Evolutionary conservation across 1,140 invertebrate genomes (phyloP).

Genomic region (Danaus plexippus): DNA sequence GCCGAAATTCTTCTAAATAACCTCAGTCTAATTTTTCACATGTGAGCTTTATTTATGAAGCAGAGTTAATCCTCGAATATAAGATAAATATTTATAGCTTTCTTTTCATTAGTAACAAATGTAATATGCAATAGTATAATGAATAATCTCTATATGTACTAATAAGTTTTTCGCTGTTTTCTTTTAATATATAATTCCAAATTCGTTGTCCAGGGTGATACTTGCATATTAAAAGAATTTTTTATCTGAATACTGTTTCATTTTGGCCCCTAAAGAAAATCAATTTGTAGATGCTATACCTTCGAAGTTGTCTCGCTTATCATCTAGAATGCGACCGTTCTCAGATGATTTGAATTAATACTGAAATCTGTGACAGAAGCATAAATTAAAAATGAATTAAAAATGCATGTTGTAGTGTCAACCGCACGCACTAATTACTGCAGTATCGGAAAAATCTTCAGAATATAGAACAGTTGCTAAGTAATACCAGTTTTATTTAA

Average conservation of each 20-base stretch:
- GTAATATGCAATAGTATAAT: no score
- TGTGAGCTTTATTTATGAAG: constrained; percentile 42
- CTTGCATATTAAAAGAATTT: no score
- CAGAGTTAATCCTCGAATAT: constrained; percentile 22
- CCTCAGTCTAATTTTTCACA: constrained; percentile 52
- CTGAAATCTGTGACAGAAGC: constrained; percentile 23
- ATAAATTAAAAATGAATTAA: constrained; percentile 33
- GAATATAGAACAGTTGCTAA: background rate
- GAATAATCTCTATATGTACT: no score
- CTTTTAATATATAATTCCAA: no score
- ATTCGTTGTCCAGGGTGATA: no score
- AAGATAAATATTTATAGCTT: constrained; percentile 19
- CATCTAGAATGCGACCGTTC: constrained; percentile 37
- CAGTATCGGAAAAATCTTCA: constrained; percentile 8
- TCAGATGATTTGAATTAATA: constrained; percentile 38
- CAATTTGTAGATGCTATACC: constrained; percentile 33
- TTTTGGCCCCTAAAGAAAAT: no score
- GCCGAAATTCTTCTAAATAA: constrained; percentile 48
- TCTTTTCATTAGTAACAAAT: constrained; percentile 6
- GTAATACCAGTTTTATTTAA: constrained; percentile 1
- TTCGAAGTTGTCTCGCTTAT: constrained; percentile 30
- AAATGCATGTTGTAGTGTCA: constrained; percentile 17
- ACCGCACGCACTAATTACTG: constrained; percentile 11
- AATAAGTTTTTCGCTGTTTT: no score
- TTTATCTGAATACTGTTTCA: no score